Conservation (phyloP, 2,113 vertebrate species). For the Brachionichthys hirsutus region DNA sequence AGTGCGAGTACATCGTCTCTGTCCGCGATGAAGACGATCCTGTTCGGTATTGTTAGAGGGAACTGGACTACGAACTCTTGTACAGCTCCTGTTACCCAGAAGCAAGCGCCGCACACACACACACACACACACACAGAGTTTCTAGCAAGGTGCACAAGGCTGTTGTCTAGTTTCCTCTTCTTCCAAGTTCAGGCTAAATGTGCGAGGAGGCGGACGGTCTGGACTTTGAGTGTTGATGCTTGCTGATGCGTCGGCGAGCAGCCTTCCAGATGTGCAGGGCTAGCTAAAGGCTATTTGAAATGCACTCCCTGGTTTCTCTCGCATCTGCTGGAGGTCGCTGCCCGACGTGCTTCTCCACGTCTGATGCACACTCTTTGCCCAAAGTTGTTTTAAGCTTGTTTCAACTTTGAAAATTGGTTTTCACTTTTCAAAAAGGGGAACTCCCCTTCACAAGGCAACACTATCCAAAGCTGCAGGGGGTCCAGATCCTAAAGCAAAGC, state of each 20-base stretch:
- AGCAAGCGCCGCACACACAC: conserved; percentile 40
- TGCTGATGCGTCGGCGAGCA: no score
- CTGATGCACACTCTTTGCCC: conserved; percentile 15
- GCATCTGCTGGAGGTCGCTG: conserved; percentile 43
- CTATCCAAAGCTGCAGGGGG: conserved; percentile 14
- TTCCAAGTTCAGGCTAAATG: no score
- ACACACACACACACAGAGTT: no score
- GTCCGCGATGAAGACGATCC: conserved; percentile 45
- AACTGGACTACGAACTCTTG: conserved; percentile 62
- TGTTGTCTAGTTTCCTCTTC: no score
- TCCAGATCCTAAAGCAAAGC: conserved; percentile 9
- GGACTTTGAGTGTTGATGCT: no score
- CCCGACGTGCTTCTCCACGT: conserved; percentile 5
- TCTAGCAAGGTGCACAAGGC: no score
- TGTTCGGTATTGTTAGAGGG: conserved; percentile 55
- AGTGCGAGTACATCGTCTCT: conserved; percentile 40
- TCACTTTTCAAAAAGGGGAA: conserved; percentile 44
- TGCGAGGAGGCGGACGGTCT: no score
- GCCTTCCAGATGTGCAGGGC: conserved; percentile 45
- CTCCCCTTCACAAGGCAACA: conserved; percentile 27
- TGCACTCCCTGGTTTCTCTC: conserved; percentile 29
- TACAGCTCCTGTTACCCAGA: conserved; percentile 56
- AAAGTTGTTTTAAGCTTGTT: conserved; percentile 34
- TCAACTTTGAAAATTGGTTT: conserved; percentile 49
- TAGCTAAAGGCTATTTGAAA: conserved; percentile 4